Evolutionary conservation across 1,140 invertebrate genomes (phyloP).

Genomic region (Leptonema lineaticorne): DNA sequence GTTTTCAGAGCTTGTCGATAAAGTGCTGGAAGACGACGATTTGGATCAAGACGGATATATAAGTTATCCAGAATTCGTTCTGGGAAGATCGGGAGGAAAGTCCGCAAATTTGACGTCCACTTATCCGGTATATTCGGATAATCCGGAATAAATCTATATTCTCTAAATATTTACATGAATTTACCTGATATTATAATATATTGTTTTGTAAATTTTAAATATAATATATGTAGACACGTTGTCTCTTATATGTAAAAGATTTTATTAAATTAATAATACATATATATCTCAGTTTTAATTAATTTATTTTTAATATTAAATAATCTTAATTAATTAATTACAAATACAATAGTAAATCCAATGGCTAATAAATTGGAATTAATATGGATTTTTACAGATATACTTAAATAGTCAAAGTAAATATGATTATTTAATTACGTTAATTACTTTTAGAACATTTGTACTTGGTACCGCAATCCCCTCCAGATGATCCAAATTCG

Average conservation of each 20-base stretch:
- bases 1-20: conserved; percentile 74
- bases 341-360: neutral
- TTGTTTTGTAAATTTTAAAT: no score
- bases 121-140: neutral
- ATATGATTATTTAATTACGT: neutral
- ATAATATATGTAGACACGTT: no score
- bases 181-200: no score
- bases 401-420: no score
- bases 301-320: neutral
- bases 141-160: neutral
- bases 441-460: conserved; percentile 29
- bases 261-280: neutral
- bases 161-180: no score
- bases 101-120: conserved; percentile 21
- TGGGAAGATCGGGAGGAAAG: conserved; percentile 50
- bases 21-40: conserved; percentile 76
- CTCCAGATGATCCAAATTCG: conserved; percentile 48
- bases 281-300: neutral
- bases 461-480: conserved; percentile 46
- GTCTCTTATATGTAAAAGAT: neutral
- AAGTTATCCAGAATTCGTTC: conserved; percentile 74
- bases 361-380: no score
- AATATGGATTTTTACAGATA: neutral
- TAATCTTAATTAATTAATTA: neutral
- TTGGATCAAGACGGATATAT: conserved; percentile 78